Evolutionary conservation across 2,888 invertebrate genomes (phyloP).

Genomic region (Ophraella communa): DNA sequence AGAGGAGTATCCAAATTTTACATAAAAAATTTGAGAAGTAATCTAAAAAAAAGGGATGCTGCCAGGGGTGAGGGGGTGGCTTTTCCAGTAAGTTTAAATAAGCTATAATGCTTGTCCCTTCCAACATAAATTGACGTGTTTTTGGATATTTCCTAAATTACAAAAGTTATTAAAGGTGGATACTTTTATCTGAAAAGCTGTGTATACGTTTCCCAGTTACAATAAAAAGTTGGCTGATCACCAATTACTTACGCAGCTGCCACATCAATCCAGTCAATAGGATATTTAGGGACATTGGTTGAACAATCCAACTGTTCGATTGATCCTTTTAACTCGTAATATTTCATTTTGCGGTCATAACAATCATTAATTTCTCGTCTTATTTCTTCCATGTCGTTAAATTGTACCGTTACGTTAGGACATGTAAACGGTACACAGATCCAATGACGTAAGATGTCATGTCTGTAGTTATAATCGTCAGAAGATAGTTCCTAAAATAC

Average conservation of each 20-base stretch:
- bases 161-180: too few species aligned
- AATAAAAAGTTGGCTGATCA: too few species aligned
- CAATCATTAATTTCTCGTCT: slow-evolving; percentile 35
- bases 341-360: slow-evolving; percentile 31
- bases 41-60: too few species aligned
- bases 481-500: slow-evolving; percentile 41
- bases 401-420: slow-evolving; percentile 32
- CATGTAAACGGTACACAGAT: slow-evolving; percentile 47
- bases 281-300: slow-evolving; percentile 20
- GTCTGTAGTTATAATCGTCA: slow-evolving; percentile 42
- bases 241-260: slow-evolving; percentile 23
- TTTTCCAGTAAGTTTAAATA: too few species aligned
- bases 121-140: too few species aligned
- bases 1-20: too few species aligned
- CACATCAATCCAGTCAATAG: slow-evolving; percentile 20
- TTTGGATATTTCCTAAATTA: too few species aligned
- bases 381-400: slow-evolving; percentile 6
- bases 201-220: too few species aligned
- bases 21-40: too few species aligned
- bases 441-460: slow-evolving; percentile 46
- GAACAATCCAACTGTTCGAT: slow-evolving; percentile 27
- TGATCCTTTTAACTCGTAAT: slow-evolving; percentile 23
- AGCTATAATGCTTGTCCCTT: too few species aligned
- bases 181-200: too few species aligned
- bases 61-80: too few species aligned